Base-by-base conservation (phyloP, 2,113 vertebrate genomes). In the Echinops telfairi region DNA sequence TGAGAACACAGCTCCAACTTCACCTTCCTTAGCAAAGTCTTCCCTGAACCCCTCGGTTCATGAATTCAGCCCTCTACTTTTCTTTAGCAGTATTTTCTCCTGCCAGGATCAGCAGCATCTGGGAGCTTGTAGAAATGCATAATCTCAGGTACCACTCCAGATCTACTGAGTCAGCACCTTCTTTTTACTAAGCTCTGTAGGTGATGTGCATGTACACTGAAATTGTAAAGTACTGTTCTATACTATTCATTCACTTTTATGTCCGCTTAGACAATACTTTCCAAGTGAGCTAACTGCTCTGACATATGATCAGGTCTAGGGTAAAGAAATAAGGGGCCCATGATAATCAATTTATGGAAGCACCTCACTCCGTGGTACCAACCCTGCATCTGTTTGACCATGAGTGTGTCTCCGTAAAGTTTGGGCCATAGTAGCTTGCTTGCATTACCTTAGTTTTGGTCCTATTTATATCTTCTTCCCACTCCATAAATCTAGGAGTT, bases 151-250 rank as follows among this genome's bases (percentile, higher is more conserved):
- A 73, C 53, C 66, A 68, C 23, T 40, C 86, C 19, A 85, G 12
- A 80, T 7, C 33, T 38, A 89, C 29, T 81, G 78, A 80, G 75
- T 81, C 43, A 68, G 38, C 88, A 79, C 53, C 33, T 79, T 15
- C 81, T 64, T 66, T 40, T 86, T 76, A 92, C 7, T 84, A 86
- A 82, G 77, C 25, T 19, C 25, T 89, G 19, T 19, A 47, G 66
- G 20, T 92, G 76, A 89, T 17, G 16, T 16, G 14, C 62, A 82
- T 66, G 33, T 6, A 57, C 53, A 36, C 68, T 66, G 86, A 73
- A 73, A 84, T 33, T 94, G 31, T 81, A 68, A 76, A 92, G 87
- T 60, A 71, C 53, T 87, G 47, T 86, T 90, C 75, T 29, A 71
- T 33, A 2, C 12, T 53, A 4, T 53, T 93, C 38, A 23, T 36